Base-by-base conservation (phyloP, 2,888 invertebrate genomes). In the Caenorhabditis panamensis region DNA sequence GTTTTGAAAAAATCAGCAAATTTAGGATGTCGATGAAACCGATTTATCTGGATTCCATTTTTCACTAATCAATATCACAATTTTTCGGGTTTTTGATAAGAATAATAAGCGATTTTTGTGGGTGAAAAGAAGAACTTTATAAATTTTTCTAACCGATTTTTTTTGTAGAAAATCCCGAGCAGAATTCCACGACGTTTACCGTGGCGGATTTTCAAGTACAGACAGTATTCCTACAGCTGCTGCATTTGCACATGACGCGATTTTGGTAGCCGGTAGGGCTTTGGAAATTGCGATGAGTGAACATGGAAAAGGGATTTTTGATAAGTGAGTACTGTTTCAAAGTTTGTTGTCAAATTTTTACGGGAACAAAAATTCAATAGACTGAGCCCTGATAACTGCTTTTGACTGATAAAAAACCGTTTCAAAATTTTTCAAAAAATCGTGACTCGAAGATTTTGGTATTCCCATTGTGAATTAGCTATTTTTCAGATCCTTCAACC, bases 201-300 rank as follows among this genome's bases (percentile, higher is more conserved):
- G 85, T 4, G 84, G 61, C 37, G 82, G 69, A 26, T 73, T 68
- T 68, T 61, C 71, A 11, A 62, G 51, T 26, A 68, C 67, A 18
- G 82, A 73, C 13, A 71, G 20, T 41, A 67, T 82, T 59, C 80
- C 84, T 54, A 77, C 84, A 0, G 76, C 83, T n/a, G 80, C 81
- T 6, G 87, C 87, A 18, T 83, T 87, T 41, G 87, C 87, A 44
- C 87, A 87, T 61, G 87, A 87, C 51, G 85, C 87, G 0, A 77
- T 87, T 62, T 58, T 87, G n/a, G 87, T 87, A 9, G 86, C 86
- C 11, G 86, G 68, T 26, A 84, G 75, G 20, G 85, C 87, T 5
- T 69, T 86, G 20, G 62, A 84, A 20, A 75, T 78, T 31, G 83
- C 82, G 13, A 79, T 79, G 26, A 58, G 68, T 9, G 66, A 82